phyloP scores from a whole-genome alignment of 2,113 vertebrate species.

The Cyanistes caeruleus region DNA sequence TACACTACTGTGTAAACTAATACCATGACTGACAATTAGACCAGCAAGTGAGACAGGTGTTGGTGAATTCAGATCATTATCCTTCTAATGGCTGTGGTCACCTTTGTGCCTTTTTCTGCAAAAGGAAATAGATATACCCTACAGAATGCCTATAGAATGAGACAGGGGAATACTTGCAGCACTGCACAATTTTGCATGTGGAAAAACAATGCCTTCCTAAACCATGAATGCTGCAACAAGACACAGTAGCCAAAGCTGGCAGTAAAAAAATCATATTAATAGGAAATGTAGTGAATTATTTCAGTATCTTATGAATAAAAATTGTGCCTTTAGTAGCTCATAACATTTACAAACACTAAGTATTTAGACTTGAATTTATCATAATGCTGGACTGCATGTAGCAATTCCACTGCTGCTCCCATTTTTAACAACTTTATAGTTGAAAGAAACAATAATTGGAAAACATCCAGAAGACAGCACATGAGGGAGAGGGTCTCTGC shows the following conservation, averaged over 20 bases:
- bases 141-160: background rate
- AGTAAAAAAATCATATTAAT: background rate
- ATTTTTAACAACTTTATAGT: background rate
- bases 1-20: background rate
- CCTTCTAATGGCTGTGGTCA: background rate
- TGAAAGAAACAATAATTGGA: background rate
- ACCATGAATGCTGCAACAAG: background rate
- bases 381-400: background rate
- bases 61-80: background rate
- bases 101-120: background rate
- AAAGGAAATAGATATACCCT: background rate
- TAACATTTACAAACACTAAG: background rate
- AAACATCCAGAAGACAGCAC: background rate
- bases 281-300: background rate
- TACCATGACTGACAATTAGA: background rate
- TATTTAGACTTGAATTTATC: background rate
- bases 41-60: background rate
- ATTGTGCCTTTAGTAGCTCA: background rate
- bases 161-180: background rate
- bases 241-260: background rate
- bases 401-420: background rate
- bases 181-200: background rate
- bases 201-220: background rate
- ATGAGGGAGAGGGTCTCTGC: background rate
- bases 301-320: background rate